Evolutionary conservation across 2,888 invertebrate species (phyloP).

Genomic region (Tuberolachnus salignus): DNA sequence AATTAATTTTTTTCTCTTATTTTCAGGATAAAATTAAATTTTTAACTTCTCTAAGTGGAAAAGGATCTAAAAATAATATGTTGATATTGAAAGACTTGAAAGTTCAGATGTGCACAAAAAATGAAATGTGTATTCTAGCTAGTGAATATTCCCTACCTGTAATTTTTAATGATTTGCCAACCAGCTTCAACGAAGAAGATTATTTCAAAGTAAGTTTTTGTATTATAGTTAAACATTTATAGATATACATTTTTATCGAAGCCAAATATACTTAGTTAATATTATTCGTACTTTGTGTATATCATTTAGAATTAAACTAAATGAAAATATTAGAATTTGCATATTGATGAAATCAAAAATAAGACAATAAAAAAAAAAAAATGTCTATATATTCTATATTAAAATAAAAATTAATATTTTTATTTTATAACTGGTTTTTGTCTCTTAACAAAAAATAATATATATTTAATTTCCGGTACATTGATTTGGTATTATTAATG

Average conservation of each 20-base stretch:
- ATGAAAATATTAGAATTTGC: too few relatives aligned
- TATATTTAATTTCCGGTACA: too few relatives aligned
- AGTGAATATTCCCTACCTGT: conserved; percentile 73
- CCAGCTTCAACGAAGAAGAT: conserved; percentile 82
- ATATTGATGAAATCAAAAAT: too few relatives aligned
- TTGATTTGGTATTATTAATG: too few relatives aligned
- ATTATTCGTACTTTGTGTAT: background rate
- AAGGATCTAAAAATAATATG: conserved; percentile 64
- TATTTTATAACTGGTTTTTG: too few relatives aligned
- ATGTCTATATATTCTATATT: too few relatives aligned
- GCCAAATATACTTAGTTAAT: background rate
- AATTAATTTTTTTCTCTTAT: conserved; percentile 58
- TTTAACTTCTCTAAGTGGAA: conserved; percentile 68
- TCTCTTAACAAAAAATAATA: too few relatives aligned
- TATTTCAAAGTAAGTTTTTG: conserved; percentile 74
- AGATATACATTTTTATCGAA: too few relatives aligned
- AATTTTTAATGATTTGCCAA: conserved; percentile 79
- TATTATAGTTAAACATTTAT: background rate
- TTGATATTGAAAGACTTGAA: conserved; percentile 68
- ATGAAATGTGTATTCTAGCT: conserved; percentile 66
- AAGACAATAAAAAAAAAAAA: too few relatives aligned
- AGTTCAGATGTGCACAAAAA: conserved; percentile 76
- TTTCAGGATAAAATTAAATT: conserved; percentile 74
- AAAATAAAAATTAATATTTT: too few relatives aligned
- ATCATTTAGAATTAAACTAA: too few relatives aligned